Conservation (phyloP, 1,140 invertebrate species). For the Drosophila sp. region DNA sequence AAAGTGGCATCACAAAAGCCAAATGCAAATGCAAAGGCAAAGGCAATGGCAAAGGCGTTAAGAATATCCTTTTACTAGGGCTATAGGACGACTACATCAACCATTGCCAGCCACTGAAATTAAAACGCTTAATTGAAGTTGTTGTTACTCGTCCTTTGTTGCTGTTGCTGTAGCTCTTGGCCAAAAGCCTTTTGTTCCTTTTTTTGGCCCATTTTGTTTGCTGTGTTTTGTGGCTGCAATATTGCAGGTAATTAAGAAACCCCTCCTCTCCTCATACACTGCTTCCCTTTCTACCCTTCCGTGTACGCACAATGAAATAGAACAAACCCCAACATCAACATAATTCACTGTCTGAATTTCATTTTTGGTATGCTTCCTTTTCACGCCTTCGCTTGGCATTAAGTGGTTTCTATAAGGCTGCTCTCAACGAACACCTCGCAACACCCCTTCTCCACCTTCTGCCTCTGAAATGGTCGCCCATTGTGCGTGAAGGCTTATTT, state of each 20-base stretch:
- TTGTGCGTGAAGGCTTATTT: slow-evolving; percentile 28
- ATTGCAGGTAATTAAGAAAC: slow-evolving; percentile 77
- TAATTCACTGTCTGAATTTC: slow-evolving; percentile 76
- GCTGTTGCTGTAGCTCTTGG: slow-evolving; percentile 9
- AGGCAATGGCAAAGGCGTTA: slow-evolving; percentile 43
- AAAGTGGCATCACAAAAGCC: slow-evolving; percentile 17
- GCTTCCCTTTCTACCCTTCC: neutral
- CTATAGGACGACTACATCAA: slow-evolving; percentile 9
- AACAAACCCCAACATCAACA: slow-evolving; percentile 44
- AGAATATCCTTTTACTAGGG: slow-evolving; percentile 47
- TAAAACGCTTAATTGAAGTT: slow-evolving; percentile 73
- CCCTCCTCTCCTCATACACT: neutral
- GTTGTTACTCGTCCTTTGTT: slow-evolving; percentile 14
- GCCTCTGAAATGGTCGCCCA: neutral
- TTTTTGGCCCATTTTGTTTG: slow-evolving; percentile 34
- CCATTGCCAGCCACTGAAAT: slow-evolving; percentile 65
- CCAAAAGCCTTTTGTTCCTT: slow-evolving; percentile 34
- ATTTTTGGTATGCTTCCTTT: slow-evolving; percentile 62
- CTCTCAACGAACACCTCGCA: neutral
- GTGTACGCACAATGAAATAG: slow-evolving; percentile 4
- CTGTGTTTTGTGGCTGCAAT: slow-evolving; percentile 63
- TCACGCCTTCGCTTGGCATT: slow-evolving; percentile 34
- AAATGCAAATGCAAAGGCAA: slow-evolving; percentile 59
- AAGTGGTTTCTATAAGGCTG: slow-evolving; percentile 13
- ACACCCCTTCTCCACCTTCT: neutral